A percentile compares a stretch with the other conserved stretches of the same genome.
These are phyloP conservation scores for Pungitius pungitius DNA, from an alignment of 2,113 vertebrate species.

Conservation along the genomic window DNA sequence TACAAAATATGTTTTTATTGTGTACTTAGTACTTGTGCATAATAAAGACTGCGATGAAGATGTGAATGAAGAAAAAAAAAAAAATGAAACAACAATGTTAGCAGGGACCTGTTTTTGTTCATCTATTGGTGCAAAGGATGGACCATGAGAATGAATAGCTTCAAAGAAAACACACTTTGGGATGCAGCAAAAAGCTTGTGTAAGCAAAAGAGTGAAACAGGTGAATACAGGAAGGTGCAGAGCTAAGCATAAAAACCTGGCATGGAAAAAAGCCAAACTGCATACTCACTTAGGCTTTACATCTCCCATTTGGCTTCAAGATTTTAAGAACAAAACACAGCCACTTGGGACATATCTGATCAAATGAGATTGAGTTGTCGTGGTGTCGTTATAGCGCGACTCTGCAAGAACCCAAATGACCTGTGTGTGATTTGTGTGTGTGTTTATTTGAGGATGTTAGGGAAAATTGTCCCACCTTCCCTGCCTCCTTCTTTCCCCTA, in stretches of 20 bases:
- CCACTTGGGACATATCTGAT: not conserved
- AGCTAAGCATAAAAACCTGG: constrained; percentile 35
- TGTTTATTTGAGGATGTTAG: too few relatives aligned
- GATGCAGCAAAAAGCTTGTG: not conserved
- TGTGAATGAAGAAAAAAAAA: not conserved
- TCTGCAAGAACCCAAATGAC: constrained; percentile 2
- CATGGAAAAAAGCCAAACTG: not conserved
- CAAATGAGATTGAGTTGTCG: not conserved
- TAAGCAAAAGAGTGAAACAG: constrained; percentile 29
- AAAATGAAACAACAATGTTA: not conserved
- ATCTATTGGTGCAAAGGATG: constrained; percentile 10
- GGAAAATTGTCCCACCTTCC: too few relatives aligned
- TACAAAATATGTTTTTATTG: not conserved
- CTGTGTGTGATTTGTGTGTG: not conserved
- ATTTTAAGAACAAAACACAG: not conserved
- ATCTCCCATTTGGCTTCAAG: not conserved
- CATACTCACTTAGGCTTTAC: not conserved
- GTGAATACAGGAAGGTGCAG: constrained; percentile 21
- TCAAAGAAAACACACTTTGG: constrained; percentile 4
- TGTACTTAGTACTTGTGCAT: not conserved
- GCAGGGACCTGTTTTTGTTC: constrained; percentile 11
- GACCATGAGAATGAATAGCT: constrained; percentile 18
- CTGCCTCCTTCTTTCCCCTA: too few relatives aligned
- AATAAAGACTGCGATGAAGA: not conserved
- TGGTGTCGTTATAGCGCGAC: not conserved